Evolutionary conservation across 2,797 vertebrate species (phyloP), one percentile per base, ranked within the genome.

Genomic region (Malurus leucopterus): DNA sequence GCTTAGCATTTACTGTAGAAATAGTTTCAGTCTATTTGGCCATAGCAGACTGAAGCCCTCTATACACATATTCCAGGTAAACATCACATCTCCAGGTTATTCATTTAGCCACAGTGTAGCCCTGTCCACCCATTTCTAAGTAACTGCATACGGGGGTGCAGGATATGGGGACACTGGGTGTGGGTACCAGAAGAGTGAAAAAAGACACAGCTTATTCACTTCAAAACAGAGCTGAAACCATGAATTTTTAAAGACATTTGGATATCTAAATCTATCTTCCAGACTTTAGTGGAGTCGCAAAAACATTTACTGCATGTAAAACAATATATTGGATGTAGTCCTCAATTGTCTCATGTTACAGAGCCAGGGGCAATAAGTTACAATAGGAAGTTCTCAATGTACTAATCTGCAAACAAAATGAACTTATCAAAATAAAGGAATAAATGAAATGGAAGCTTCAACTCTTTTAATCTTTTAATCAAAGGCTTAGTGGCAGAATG

Each of bases 381-480:
- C 49, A 88, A 58, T 27, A 81, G 43, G 15, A 95, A 88, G 73
- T 75, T 61, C 20, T 70, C 61, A 24, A 6, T 68, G 41, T 70
- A 43, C 50, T 88, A 73, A 91, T 94, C 83, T 90, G 68, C 73
- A 84, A 90, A 90, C 29, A 77, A 90, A 90, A 91, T 67, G 41
- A 82, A 73, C 29, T 70, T 91, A 89, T 47, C 43, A 72, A 88
- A 92, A 91, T 62, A 85, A 76, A 84, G 30, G 90, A 88, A 54
- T 49, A 89, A 91, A 87, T 81, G 13, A 90, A 94, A 86, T 75
- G 59, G 59, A 92, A 50, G 36, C 15, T 92, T 86, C 40, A 70
- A 34, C 34, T 78, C 85, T 89, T 92, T 87, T 89, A 87, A 72
- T 93, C 82, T 90, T 88, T 89, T 90, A 93, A 90, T 89, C 73